Conservation (phyloP, 2,113 vertebrate species). For the Erinaceus europaeus region DNA sequence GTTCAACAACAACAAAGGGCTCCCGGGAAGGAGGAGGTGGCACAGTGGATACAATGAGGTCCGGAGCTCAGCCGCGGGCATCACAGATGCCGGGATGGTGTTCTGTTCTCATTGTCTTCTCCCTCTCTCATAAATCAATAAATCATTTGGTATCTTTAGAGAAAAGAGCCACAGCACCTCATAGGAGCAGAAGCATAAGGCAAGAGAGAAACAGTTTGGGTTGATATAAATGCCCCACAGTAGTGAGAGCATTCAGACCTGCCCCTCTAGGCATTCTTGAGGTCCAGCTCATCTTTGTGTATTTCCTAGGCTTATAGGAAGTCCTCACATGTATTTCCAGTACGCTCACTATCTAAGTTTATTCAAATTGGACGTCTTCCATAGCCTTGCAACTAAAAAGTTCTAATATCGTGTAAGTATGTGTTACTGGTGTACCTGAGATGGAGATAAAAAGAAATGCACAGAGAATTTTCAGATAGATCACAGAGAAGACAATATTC, state of each 20-base stretch:
- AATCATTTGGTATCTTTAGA: too few relatives aligned
- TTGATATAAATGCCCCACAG: not conserved
- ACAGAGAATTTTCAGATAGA: not conserved
- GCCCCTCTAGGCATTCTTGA: not conserved
- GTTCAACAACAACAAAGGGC: too few relatives aligned
- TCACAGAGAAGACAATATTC: not conserved
- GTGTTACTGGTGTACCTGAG: not conserved
- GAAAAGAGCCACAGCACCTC: not conserved
- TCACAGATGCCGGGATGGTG: too few relatives aligned
- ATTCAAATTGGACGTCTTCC: not conserved
- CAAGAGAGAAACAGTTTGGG: not conserved
- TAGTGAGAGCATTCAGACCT: not conserved
- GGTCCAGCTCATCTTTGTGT: not conserved
- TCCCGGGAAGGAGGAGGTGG: too few relatives aligned
- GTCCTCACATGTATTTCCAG: not conserved
- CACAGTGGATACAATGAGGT: too few relatives aligned
- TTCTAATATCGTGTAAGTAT: too few relatives aligned
- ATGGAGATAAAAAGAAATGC: conserved; percentile 1
- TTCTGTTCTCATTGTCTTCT: too few relatives aligned
- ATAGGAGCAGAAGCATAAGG: not conserved
- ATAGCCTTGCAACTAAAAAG: not conserved
- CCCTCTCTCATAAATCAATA: too few relatives aligned
- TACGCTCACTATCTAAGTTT: not conserved
- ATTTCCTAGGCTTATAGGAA: not conserved
- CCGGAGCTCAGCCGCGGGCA: too few relatives aligned